phyloP scores from a whole-genome alignment of 1,140 invertebrate genomes.

The Neoseiulus cucumeris region DNA sequence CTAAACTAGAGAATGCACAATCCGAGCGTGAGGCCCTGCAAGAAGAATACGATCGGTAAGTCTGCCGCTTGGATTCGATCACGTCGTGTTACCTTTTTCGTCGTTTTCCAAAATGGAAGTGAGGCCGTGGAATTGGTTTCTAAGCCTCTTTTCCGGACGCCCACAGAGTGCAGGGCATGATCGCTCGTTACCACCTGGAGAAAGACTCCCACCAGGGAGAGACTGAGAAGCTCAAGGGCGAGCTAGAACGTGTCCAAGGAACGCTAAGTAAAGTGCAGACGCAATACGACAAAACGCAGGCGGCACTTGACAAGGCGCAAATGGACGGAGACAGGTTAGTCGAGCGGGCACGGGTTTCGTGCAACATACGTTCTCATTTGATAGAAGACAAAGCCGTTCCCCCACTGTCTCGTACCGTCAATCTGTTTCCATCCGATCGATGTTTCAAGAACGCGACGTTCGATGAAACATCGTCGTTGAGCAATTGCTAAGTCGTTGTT shows the following conservation, averaged over 20 bases:
- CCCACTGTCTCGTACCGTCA: not conserved
- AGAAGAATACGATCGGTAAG: constrained; percentile 48
- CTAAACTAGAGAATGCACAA: constrained; percentile 78
- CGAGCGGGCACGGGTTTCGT: no score
- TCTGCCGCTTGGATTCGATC: no score
- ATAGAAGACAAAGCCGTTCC: not conserved
- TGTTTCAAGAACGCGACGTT: not conserved
- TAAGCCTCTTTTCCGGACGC: no score
- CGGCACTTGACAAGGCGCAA: constrained; percentile 62
- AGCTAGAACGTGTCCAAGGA: constrained; percentile 65
- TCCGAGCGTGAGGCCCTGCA: constrained; percentile 74
- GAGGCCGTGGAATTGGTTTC: no score
- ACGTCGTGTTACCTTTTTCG: constrained; percentile 17
- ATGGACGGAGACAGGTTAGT: constrained; percentile 56
- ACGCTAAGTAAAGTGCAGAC: constrained; percentile 69
- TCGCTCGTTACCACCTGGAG: constrained; percentile 54
- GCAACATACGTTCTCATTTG: no score
- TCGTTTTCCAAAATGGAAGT: no score
- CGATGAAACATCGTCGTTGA: not conserved
- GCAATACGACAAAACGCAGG: constrained; percentile 71
- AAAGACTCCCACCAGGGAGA: constrained; percentile 61
- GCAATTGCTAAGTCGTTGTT: no score
- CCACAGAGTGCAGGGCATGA: constrained; percentile 19
- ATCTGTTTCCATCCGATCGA: not conserved
- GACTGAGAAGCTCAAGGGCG: constrained; percentile 68